Base-by-base conservation (phyloP, 2,113 vertebrate genomes). In the Coregonus clupeaformis region DNA sequence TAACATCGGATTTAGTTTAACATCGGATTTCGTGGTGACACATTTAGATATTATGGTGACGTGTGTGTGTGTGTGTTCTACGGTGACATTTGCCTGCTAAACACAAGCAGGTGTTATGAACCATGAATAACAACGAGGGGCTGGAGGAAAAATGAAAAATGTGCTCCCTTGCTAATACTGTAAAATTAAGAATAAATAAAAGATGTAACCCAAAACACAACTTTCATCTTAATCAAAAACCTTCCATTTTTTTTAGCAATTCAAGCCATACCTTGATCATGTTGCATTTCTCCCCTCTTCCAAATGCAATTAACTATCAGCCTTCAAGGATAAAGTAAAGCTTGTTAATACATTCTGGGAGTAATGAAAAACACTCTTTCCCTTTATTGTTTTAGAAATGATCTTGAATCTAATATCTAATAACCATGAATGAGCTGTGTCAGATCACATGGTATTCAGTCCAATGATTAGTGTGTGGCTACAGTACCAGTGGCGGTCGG, bases 251-350 rank as follows among this genome's bases (percentile, higher is more conserved):
- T 86, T 79, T 80, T 1, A 85, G 89, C 88, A 70, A 71, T 80
- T 79, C 66, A 79, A 73, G 59, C 20, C n/a, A 25, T 45, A 22
- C 42, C 36, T 22, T 18, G 36, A 45, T 71, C 62, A 79, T 80
- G 57, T 72, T 71, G 3, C 14, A 16, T 52, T 14, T 32, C 69
- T 11, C 27, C 14, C 12, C 3, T 18, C 16, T 1, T 24, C 72
- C 81, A 86, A 89, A 91, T 80, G 85, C 88, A 92, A 93, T 93
- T 92, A 92, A 90, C 87, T 82, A 47, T 88, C 87, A 90, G 89
- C 91, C 89, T 90, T 83, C 89, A 87, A 87, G 91, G 90, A 92
- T 91, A 89, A 89, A 82, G 80, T 87, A 86, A 0, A 91, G 89
- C 89, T 90, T 85, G 87, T 90, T 92, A 92, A 93, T 92, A 92